Conservation (phyloP, 1,140 invertebrate genomes). For the Scaptomyza montana region DNA sequence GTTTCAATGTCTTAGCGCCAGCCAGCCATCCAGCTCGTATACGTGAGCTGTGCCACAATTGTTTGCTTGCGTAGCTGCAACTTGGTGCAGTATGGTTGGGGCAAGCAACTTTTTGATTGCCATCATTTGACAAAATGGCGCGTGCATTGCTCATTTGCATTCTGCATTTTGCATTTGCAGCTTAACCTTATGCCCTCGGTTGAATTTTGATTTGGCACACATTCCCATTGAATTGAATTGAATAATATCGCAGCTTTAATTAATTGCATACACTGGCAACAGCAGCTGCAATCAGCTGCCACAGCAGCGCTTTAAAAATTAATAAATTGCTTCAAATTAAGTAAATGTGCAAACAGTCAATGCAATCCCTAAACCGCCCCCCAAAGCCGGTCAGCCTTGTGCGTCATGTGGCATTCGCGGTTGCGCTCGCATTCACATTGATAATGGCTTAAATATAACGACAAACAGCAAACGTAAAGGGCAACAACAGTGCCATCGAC, state of each 20-base stretch:
- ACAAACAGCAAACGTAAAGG: slow-evolving; percentile 57
- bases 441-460: slow-evolving; percentile 71
- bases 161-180: not conserved
- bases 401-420: slow-evolving; percentile 39
- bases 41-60: slow-evolving; percentile 64
- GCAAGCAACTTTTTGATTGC: slow-evolving; percentile 55
- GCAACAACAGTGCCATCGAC: slow-evolving; percentile 11
- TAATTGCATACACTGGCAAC: slow-evolving; percentile 43
- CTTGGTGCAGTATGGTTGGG: slow-evolving; percentile 24
- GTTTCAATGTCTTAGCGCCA: slow-evolving; percentile 38
- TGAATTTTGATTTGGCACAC: slow-evolving; percentile 12
- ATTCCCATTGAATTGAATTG: slow-evolving; percentile 13
- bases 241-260: slow-evolving; percentile 48
- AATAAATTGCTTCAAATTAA: slow-evolving; percentile 74
- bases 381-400: slow-evolving; percentile 5
- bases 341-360: slow-evolving; percentile 63
- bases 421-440: slow-evolving; percentile 54
- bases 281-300: slow-evolving; percentile 14
- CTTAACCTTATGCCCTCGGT: not conserved
- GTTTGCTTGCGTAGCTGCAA: slow-evolving; percentile 6
- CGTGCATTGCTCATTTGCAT: slow-evolving; percentile 46
- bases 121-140: slow-evolving; percentile 69
- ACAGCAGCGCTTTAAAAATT: slow-evolving; percentile 46
- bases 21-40: slow-evolving; percentile 26
- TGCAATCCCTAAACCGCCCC: not conserved